Conservation (phyloP, 2,113 vertebrate species). For the Eurystomus gularis region DNA sequence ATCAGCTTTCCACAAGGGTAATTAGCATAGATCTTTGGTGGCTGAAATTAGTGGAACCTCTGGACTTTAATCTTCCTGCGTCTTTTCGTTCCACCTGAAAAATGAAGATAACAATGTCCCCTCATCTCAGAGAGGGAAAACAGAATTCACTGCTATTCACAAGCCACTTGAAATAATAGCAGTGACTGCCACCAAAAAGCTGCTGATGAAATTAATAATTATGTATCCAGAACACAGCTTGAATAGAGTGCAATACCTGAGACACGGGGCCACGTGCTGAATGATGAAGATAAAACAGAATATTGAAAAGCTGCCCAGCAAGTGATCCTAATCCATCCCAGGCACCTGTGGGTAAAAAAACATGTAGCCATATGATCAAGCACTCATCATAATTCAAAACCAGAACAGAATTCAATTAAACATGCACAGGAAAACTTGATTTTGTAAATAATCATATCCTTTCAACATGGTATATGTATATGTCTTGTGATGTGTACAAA, state of each 20-base stretch:
- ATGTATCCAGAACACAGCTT: slow-evolving; percentile 31
- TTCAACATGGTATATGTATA: background rate
- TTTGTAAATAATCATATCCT: background rate
- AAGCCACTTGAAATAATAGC: slow-evolving; percentile 42
- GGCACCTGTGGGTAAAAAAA: slow-evolving; percentile 45
- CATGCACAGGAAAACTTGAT: background rate
- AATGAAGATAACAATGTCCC: slow-evolving; percentile 45
- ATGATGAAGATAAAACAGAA: slow-evolving; percentile 56
- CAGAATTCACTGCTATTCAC: background rate
- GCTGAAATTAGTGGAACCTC: slow-evolving; percentile 19
- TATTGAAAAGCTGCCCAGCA: slow-evolving; percentile 56
- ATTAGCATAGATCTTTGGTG: slow-evolving; percentile 25
- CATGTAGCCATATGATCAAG: background rate
- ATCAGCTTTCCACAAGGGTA: slow-evolving; percentile 23
- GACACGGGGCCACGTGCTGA: slow-evolving; percentile 25
- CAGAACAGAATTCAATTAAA: background rate
- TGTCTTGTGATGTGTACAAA: background rate
- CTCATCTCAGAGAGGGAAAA: slow-evolving; percentile 13
- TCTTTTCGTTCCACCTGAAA: slow-evolving; percentile 33
- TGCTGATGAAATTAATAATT: slow-evolving; percentile 49
- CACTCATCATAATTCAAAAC: background rate
- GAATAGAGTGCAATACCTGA: slow-evolving; percentile 6
- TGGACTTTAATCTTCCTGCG: background rate
- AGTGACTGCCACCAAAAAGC: slow-evolving; percentile 29
- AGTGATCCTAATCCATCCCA: slow-evolving; percentile 55